phyloP scores from a whole-genome alignment of 2,888 invertebrate species.

The Macaria liturata region DNA sequence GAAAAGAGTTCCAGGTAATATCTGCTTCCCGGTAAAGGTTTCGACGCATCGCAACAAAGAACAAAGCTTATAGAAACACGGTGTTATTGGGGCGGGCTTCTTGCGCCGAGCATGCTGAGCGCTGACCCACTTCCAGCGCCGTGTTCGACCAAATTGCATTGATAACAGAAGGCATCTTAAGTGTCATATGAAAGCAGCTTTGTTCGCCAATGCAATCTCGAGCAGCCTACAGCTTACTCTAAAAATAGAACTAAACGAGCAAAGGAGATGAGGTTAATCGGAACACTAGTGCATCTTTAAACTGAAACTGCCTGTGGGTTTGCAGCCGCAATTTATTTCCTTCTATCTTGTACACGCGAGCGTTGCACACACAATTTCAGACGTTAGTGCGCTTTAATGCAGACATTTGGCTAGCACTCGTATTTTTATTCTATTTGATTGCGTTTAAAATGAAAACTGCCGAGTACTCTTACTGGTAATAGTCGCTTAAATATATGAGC shows the following conservation, averaged over 20 bases:
- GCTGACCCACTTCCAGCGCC: constrained; percentile 20
- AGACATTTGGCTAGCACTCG: too few relatives aligned
- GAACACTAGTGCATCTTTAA: constrained; percentile 6
- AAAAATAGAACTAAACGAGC: constrained; percentile 15
- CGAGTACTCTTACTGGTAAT: too few relatives aligned
- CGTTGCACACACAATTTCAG: too few relatives aligned
- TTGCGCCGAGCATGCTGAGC: constrained; percentile 24
- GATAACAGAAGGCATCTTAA: constrained; percentile 23
- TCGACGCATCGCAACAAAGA: constrained; percentile 13
- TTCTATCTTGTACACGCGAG: neutral
- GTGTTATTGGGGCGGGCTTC: constrained; percentile 22
- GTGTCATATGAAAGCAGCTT: constrained; percentile 20
- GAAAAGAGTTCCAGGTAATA: neutral
- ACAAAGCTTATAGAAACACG: constrained; percentile 23
- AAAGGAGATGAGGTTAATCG: constrained; percentile 8
- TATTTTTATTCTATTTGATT: too few relatives aligned
- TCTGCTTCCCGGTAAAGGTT: constrained; percentile 7
- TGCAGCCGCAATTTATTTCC: constrained; percentile 3
- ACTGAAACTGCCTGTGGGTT: neutral
- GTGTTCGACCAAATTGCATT: constrained; percentile 14
- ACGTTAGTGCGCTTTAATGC: too few relatives aligned
- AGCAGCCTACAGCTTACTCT: constrained; percentile 10
- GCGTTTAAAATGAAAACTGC: too few relatives aligned
- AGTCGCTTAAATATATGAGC: too few relatives aligned
- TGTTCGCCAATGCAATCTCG: constrained; percentile 4